Conservation (phyloP, 2,888 invertebrate genomes). For the Tiphia femorata region DNA sequence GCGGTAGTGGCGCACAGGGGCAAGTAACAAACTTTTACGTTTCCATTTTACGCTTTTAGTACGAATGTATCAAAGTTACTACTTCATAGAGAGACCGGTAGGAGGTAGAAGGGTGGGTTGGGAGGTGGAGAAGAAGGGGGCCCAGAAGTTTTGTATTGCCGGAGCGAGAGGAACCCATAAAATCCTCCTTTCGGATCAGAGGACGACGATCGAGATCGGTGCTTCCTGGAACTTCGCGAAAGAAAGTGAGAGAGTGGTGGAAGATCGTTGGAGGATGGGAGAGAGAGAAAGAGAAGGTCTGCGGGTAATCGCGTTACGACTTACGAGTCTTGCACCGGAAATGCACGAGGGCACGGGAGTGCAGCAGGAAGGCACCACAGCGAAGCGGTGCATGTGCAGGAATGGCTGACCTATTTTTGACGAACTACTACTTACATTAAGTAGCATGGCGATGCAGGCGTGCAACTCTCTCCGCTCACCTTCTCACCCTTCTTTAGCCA, state of each 20-base stretch:
- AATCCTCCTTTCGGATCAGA: slow-evolving; percentile 6
- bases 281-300: slow-evolving; percentile 1
- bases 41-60: slow-evolving; percentile 11
- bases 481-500: neutral
- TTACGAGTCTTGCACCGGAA: slow-evolving; percentile 19
- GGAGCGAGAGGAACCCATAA: slow-evolving; percentile 3
- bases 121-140: neutral
- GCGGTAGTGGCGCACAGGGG: neutral
- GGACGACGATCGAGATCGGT: slow-evolving; percentile 9
- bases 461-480: slow-evolving; percentile 1
- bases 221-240: neutral
- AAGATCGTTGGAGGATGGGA: neutral
- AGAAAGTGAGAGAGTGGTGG: neutral
- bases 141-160: neutral
- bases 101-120: no score
- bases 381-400: slow-evolving; percentile 6
- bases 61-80: neutral
- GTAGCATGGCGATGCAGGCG: slow-evolving; percentile 23
- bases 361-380: neutral
- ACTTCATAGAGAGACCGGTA: no score
- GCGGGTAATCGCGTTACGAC: slow-evolving; percentile 17
- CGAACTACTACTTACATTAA: slow-evolving; percentile 39
- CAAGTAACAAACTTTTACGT: neutral
- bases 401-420: slow-evolving; percentile 41
- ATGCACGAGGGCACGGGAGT: slow-evolving; percentile 22